Base-by-base conservation (phyloP, 2,888 invertebrate species). In the Lasioglossum villosulum region DNA sequence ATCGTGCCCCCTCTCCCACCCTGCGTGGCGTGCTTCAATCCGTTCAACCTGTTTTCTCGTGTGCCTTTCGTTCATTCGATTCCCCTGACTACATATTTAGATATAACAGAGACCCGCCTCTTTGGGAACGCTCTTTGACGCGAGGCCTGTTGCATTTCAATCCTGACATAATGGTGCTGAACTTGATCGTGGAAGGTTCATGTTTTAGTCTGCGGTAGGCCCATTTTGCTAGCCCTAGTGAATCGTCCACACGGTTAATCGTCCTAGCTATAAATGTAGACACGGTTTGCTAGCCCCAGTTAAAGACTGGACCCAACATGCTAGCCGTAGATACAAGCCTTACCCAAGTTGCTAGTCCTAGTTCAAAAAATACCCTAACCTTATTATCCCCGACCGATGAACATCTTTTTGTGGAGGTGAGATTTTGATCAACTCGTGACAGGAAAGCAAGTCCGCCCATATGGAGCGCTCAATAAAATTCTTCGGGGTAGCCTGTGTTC, bases 61-160 rank as follows among this genome's bases (percentile, higher is more conserved):
- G 59, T 59, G 59, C 59, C 59, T 59, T 27, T 59, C 59, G 59
- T 30, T 27, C 27, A 59, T 59, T 59, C 59, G 59, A 59, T 59
- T 14, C 27, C n/a, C 27, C 27, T 27, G 12, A 14, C 27, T 27
- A 59, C 59, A 16, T 59, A 59, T n/a, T 59, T 59, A 27, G 59
- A 59, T 6, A 52, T 23, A 23, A 52, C 23, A 52, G 23, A 42
- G 42, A 42, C 4, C 48, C 16, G 48, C 19, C 19, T 19, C 19
- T 19, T 19, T 19, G 48, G 19, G 2, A 48, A 48, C 19, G 6
- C 2, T 23, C 14, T 2, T 48, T 19, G 14, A 0, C 19, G 19
- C 19, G 6, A 48, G 19, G 52, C 52, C 52, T 52, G 52, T 52
- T 52, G 52, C 52, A 8, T 52, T 52, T 48, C 6, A 1, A 6